phyloP scores from a whole-genome alignment of 2,888 invertebrate genomes.

The Microplitis manilae region DNA sequence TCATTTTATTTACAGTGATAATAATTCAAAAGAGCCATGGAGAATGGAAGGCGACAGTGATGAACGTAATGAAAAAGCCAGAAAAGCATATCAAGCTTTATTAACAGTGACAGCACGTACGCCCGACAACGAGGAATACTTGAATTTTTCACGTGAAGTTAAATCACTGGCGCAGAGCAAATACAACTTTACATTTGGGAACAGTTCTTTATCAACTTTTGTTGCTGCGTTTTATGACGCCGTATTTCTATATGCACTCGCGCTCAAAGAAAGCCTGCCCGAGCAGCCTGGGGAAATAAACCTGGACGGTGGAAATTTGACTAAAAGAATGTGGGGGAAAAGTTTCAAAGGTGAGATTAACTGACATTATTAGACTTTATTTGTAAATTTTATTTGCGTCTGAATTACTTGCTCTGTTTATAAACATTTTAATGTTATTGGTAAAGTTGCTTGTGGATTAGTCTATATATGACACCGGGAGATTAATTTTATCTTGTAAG shows the following conservation, averaged over 20 bases:
- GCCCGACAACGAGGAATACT: conserved; percentile 84
- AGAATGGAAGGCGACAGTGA: conserved; percentile 83
- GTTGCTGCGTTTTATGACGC: conserved; percentile 98
- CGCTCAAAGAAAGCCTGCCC: conserved; percentile 88
- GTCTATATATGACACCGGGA: no score
- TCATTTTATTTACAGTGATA: conserved; percentile 57
- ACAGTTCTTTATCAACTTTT: conserved; percentile 89
- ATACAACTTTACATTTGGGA: conserved; percentile 83
- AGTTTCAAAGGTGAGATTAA: conserved; percentile 82
- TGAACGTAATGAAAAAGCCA: conserved; percentile 87
- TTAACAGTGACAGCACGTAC: conserved; percentile 90
- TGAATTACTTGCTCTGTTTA: no score
- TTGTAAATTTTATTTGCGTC: neutral
- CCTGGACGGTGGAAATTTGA: conserved; percentile 88
- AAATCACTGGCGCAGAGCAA: conserved; percentile 79
- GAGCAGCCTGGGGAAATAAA: conserved; percentile 66
- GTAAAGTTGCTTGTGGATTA: no score
- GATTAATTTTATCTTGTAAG: no score
- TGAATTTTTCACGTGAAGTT: conserved; percentile 83
- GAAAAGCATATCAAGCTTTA: conserved; percentile 88
- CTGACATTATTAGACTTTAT: conserved; percentile 5
- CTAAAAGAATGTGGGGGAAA: conserved; percentile 88
- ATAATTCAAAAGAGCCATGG: conserved; percentile 84
- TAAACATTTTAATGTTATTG: no score
- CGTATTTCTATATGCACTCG: conserved; percentile 92